Evolutionary conservation across 2,797 vertebrate genomes (phyloP), one percentile per base, ranked within the genome.

Genomic region (Diceros bicornis): DNA sequence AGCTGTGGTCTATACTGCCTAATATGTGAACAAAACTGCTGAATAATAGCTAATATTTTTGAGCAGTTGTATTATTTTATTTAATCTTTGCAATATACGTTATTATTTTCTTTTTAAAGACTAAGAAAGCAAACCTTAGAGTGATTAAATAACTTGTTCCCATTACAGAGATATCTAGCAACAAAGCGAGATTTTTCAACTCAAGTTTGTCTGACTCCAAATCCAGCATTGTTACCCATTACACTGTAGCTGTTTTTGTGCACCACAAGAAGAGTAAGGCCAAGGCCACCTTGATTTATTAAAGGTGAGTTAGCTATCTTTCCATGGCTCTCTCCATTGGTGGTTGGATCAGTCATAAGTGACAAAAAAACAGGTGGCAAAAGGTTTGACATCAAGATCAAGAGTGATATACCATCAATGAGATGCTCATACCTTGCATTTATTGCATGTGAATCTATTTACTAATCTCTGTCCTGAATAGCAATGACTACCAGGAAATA

Each of bases 401-500:
- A 93, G 71, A 44, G 0, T 68, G 4, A 1, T 50, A 52, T 21
- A 59, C 8, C 16, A 16, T 81, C 57, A 68, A 41, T 85, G 47
- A 92, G 29, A 68, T 87, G 25, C 41, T 21, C 82, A 11, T 52
- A 64, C n/a, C 55, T 18, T 92, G 29, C 27, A 41, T 93, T 91
- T 92, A 52, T 68, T 82, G 16, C 57, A 75, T 50, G 13, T 10
- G 0, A 83, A 41, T 93, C 34, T 87, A 34, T 61, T 74, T 84
- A 34, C 21, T 89, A 52, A 71, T 6, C 5, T 82, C 44, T 92
- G 44, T 82, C 52, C 34, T 98, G 93, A 98, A 92, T 81, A 85
- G 81, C 95, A 96, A 74, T 92, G 93, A 97, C 93, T 84, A 94
- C 89, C 64, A 96, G 83, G 82, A 94, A 97, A 13, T 0, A 62